Evolutionary conservation across 2,888 invertebrate species (phyloP), one percentile per base, ranked within the genome.

Genomic region (Scelioninae gen. 1): DNA sequence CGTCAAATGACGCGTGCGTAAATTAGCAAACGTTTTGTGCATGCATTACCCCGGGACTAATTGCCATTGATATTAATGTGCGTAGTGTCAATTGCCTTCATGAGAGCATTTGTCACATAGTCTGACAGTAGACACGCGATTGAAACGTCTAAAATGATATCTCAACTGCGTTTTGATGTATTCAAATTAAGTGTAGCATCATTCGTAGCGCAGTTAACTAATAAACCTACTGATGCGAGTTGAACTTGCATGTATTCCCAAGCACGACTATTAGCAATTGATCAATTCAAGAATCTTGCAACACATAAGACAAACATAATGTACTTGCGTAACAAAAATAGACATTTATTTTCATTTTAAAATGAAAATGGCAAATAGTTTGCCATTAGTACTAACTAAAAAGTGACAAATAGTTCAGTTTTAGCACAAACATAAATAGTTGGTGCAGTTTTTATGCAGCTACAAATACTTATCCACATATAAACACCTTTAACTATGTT

Each of bases 61-160:
- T 80, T 80, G 74, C 60, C 62, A 68, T 62, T 74, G 80, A 62
- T 80, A 68, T 63, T 68, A 68, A 80, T 74, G 74, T 40, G 74
- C 40, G 13, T 43, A 31, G 62, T 74, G 80, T 80, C 80, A 74
- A 80, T 80, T 80, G 68, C 51, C 49, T 68, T 62, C 62, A 74
- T 55, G 80, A 68, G 55, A 60, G 45, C 74, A 74, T 80, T 80
- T 74, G 80, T 80, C 68, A 80, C 40, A 66, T 10, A 53, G 47
- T 34, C 23, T 74, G 74, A 80, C 80, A 74, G 74, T 58, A 62
- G 80, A 68, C 72, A 80, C 80, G 80, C 80, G 74, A 80, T 80
- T 80, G 58, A 80, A 74, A 74, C 13, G 74, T 80, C 80, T 66
- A 68, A 74, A 74, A 68, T 68, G 74, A 74, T 68, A 68, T 65